Evolutionary conservation across 2,888 invertebrate genomes (phyloP), one percentile per base, ranked within the genome.

Genomic region (Perizoma affinitatum): DNA sequence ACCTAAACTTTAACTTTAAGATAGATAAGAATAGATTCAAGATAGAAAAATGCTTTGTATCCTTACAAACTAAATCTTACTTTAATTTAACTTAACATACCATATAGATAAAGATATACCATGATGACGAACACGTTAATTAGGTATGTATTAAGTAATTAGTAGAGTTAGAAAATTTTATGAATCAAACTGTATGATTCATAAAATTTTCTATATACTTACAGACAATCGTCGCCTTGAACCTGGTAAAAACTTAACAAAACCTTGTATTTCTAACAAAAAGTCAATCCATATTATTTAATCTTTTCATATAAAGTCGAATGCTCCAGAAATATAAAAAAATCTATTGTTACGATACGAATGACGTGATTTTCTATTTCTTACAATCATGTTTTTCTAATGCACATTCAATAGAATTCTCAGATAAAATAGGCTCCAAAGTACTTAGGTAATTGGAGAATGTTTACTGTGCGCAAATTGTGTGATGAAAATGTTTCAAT

Each of bases 221-320:
- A 6, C 38, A 3, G 4, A 38, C 38, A 38, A 38, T 6, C 38
- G 11, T 9, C 10, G 7, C 44, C 75, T 74, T 80, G 76, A 80
- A 80, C 76, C 73, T 72, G 68, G 45, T 54, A 72, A 70, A 71
- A 67, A 67, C 61, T 54, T 22, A 6, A 47, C 61, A 66, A 65
- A 54, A 59, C 22, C 1, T 22, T 22, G 22, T 2, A 22, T 22
- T 22, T 22, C 58, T 61, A 34, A 47, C 53, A 74, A 74, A 76
- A 77, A 76, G 53, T 11, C 50, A 50, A 66, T 35, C 68, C 66
- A 66, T 70, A 68, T 70, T 75, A 70, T 73, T 45, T 36, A 49
- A 58, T 77, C 73, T 78, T 79, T 81, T 79, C 77, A 74, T 68
- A 63, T 72, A 69, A 70, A 56, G 46, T 72, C 68, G 76, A 79